Conservation (phyloP, 2,797 vertebrate species). For the Okamejei kenojei region DNA sequence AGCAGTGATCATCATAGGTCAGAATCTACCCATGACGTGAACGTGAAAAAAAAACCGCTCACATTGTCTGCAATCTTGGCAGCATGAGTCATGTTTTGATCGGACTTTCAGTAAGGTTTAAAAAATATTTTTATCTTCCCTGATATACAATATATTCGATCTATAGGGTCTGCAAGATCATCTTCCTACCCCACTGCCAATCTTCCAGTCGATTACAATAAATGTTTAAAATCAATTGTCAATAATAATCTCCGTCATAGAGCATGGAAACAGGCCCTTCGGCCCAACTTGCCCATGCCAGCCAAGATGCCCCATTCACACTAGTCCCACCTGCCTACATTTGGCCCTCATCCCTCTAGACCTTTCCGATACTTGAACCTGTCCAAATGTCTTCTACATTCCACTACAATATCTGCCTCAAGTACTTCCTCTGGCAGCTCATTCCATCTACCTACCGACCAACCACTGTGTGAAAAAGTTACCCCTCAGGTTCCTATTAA, state of each 20-base stretch:
- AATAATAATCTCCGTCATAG: not conserved
- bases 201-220: not conserved
- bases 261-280: no score
- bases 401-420: no score
- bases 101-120: not conserved
- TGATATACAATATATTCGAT: not conserved
- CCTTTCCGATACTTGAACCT: no score
- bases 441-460: no score
- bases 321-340: no score
- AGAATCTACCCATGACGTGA: not conserved
- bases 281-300: no score
- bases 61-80: not conserved
- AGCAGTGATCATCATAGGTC: not conserved
- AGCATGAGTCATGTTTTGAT: not conserved
- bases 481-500: no score
- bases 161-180: not conserved
- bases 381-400: no score
- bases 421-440: no score
- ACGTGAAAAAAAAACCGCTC: not conserved
- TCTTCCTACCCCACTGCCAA: not conserved
- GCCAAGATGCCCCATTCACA: no score
- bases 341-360: no score
- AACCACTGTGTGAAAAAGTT: no score
- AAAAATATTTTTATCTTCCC: not conserved
- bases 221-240: not conserved